These are phyloP conservation scores for Microcebus griseorufus DNA, from an alignment of 2,113 vertebrate genomes.

Conservation along the genomic window DNA sequence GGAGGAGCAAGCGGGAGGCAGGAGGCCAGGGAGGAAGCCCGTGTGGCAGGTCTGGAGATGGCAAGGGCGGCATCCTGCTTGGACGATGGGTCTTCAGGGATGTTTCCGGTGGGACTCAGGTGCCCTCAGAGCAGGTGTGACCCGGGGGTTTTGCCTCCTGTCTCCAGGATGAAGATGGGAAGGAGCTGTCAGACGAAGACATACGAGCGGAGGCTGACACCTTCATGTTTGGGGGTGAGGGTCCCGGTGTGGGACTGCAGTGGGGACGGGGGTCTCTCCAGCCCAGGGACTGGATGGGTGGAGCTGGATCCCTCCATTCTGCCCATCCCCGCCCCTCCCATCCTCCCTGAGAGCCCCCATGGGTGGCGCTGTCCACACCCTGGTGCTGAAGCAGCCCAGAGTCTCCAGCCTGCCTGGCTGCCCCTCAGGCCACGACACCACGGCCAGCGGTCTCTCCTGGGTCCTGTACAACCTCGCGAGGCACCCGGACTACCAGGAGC, in stretches of 20 bases:
- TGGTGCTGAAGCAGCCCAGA: neutral
- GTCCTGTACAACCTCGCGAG: constrained; percentile 71
- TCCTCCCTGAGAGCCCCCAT: neutral
- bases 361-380: accelerated
- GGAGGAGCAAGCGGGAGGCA: neutral
- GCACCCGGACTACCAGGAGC: constrained; percentile 75
- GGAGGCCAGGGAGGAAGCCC: neutral
- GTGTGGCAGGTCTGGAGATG: neutral
- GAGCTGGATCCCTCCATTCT: no score
- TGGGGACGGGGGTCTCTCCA: neutral
- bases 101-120: neutral
- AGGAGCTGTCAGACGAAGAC: constrained; percentile 87
- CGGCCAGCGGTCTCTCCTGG: constrained; percentile 76
- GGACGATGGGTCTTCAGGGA: neutral
- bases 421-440: constrained; percentile 73
- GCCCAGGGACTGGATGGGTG: neutral
- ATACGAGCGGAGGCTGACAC: constrained; percentile 91
- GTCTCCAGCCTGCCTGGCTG: neutral
- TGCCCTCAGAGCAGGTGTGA: neutral
- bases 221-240: constrained; percentile 95
- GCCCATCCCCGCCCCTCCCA: neutral
- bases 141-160: neutral
- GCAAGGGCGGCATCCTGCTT: neutral
- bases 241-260: no score
- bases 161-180: constrained; percentile 89